Evolutionary conservation across 2,797 vertebrate species (phyloP), one percentile per base, ranked within the genome.

Genomic region (Calcarius lapponicus): DNA sequence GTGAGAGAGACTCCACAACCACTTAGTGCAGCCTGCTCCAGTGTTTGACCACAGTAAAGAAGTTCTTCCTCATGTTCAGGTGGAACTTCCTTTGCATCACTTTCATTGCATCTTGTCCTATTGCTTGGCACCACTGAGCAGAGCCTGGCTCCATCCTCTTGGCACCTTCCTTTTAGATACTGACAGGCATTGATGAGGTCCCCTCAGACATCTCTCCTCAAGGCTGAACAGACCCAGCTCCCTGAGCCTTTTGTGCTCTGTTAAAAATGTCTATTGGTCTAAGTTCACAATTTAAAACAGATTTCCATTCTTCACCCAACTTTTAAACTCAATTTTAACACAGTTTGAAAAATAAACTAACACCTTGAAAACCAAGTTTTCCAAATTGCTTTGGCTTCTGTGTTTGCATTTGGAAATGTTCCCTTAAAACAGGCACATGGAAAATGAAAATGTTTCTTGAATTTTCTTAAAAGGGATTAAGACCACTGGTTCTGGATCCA

Each of bases 401-500:
- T 84, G 69, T 88, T 93, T 80, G 60, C 12, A 40, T 80, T 84
- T 88, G 38, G 80, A 93, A 95, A 71, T 76, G 13, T 47, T 92
- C 42, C 34, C 43, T 93, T 90, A 28, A 58, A 92, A 78, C 24
- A 81, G 47, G 40, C 32, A 73, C 6, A 17, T 57, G 64, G 47
- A n/a, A 90, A 90, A 82, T 47, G 16, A 88, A 82, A 83, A 32
- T 8, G 3, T 80, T 18, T 70, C 67, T 84, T 88, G 25, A 10
- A 5, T 96, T 95, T 96, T 92, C n/a, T 96, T 93, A 31, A 61
- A 98, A 98, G 98, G 98, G 50, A 98, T 98, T 94, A 96, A 97
- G 92, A 98, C 98, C 25, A 96, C 97, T 48, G 98, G 98, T 75
- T 98, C 98, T 43, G 98, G 98, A 84, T 98, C 98, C 51, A 93